Evolutionary conservation across 2,797 vertebrate species (phyloP).

Genomic region (Valencia hispanica): DNA sequence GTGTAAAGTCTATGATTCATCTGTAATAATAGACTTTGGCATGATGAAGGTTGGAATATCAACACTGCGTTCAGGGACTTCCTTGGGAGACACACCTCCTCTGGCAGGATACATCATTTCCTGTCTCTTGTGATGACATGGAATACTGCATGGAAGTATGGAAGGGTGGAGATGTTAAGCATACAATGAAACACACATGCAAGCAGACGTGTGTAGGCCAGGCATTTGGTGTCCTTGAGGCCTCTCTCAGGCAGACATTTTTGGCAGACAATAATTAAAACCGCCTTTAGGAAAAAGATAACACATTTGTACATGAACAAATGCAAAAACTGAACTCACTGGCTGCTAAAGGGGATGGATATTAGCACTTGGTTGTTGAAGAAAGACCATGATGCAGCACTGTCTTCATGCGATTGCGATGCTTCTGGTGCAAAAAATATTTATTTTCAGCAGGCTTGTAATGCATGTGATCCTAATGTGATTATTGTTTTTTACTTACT

Average conservation of each 20-base stretch:
- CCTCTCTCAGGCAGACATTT: constrained; percentile 37
- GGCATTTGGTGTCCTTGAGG: constrained; percentile 46
- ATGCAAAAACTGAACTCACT: constrained; percentile 28
- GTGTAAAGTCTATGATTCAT: constrained; percentile 41
- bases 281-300: constrained; percentile 17
- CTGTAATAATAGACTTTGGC: constrained; percentile 47
- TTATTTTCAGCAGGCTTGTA: constrained; percentile 28
- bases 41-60: constrained; percentile 42
- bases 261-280: constrained; percentile 41
- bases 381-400: constrained; percentile 17
- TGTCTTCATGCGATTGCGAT: constrained; percentile 40
- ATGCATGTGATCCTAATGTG: constrained; percentile 31
- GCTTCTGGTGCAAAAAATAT: constrained; percentile 16
- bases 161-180: constrained; percentile 54
- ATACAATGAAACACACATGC: not conserved
- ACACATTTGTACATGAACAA: constrained; percentile 17
- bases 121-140: constrained; percentile 75
- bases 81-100: constrained; percentile 61
- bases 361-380: constrained; percentile 41
- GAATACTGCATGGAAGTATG: constrained; percentile 31
- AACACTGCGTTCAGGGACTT: constrained; percentile 59
- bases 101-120: constrained; percentile 57
- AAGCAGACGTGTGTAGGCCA: constrained; percentile 44
- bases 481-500: constrained; percentile 52
- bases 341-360: constrained; percentile 45